Percentiles rank a stretch among this genome's conserved stretches.
Conservation (phyloP, 1,140 invertebrate genomes). For the Drosophila kanapiae region DNA sequence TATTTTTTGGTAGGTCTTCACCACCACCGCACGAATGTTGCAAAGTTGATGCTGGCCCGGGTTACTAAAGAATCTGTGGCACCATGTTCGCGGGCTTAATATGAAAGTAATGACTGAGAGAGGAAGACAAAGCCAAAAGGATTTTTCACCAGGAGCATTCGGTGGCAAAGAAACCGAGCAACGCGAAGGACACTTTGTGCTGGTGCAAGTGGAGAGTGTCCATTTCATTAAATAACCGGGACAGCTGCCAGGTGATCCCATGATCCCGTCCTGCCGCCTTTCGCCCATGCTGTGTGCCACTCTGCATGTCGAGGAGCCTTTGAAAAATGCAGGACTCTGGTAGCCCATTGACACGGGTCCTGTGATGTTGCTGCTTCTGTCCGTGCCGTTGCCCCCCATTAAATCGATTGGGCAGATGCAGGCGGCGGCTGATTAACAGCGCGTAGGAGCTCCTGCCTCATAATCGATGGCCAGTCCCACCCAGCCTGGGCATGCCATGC, state of each 20-base stretch:
- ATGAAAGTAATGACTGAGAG: slow-evolving; percentile 42
- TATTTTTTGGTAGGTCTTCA: slow-evolving; percentile 11
- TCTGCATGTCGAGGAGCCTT: slow-evolving; percentile 24
- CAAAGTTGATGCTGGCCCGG: neutral
- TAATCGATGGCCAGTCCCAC: slow-evolving; percentile 54
- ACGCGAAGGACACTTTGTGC: slow-evolving; percentile 14
- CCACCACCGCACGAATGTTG: slow-evolving; percentile 15
- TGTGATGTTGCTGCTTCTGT: neutral
- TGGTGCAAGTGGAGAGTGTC: slow-evolving; percentile 23
- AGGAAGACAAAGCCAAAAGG: slow-evolving; percentile 12
- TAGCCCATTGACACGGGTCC: slow-evolving; percentile 33
- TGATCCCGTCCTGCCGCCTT: slow-evolving; percentile 15
- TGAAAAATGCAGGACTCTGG: slow-evolving; percentile 30
- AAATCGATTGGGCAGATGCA: slow-evolving; percentile 42
- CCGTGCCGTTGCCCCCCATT: slow-evolving; percentile 7
- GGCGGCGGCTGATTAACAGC: slow-evolving; percentile 59
- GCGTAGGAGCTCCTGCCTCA: slow-evolving; percentile 37
- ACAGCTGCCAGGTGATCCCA: slow-evolving; percentile 37
- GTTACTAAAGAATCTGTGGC: slow-evolving; percentile 3
- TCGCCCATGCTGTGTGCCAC: neutral
- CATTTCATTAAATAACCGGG: slow-evolving; percentile 50
- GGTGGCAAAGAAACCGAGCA: slow-evolving; percentile 25
- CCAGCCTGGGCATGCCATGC: neutral
- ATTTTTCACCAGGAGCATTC: slow-evolving; percentile 12
- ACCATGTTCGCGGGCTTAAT: slow-evolving; percentile 41